phyloP scores from a whole-genome alignment of 2,888 invertebrate genomes.

The Koerneria pararmatus region DNA sequence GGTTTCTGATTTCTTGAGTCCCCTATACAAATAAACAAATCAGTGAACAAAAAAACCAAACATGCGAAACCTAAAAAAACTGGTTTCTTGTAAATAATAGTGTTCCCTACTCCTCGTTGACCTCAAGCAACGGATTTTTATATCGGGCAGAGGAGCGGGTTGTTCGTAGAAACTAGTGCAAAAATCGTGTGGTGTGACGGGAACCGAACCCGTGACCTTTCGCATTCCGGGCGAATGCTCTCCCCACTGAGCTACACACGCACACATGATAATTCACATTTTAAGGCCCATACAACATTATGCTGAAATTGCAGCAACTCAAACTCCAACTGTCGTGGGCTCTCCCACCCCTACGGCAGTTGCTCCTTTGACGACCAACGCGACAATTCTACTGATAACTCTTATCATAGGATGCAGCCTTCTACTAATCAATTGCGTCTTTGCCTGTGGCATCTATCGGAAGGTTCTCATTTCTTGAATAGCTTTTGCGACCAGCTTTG shows the following conservation, averaged over 20 bases:
- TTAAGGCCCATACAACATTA: no score
- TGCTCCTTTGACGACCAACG: no score
- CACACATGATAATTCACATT: no score
- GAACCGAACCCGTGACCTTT: no score
- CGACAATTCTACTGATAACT: slow-evolving; percentile 39
- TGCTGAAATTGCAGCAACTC: slow-evolving; percentile 22
- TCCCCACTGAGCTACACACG: no score
- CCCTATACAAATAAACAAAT: background rate
- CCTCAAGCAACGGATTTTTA: no score
- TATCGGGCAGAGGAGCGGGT: no score
- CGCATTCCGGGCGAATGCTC: no score
- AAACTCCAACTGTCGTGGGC: slow-evolving; percentile 24
- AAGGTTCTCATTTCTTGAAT: slow-evolving; percentile 30
- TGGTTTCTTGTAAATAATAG: no score
- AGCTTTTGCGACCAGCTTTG: background rate
- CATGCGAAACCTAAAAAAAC: slow-evolving; percentile 4
- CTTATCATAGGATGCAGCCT: slow-evolving; percentile 51
- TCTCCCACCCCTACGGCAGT: slow-evolving; percentile 28
- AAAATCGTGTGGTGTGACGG: background rate
- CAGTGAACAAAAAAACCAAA: background rate
- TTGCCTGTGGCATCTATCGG: slow-evolving; percentile 47
- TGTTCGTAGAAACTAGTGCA: no score
- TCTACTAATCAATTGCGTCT: slow-evolving; percentile 53
- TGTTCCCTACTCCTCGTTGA: no score
- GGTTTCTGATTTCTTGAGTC: no score